phyloP scores from a whole-genome alignment of 1,140 invertebrate species.

The Saccostrea cuccullata region DNA sequence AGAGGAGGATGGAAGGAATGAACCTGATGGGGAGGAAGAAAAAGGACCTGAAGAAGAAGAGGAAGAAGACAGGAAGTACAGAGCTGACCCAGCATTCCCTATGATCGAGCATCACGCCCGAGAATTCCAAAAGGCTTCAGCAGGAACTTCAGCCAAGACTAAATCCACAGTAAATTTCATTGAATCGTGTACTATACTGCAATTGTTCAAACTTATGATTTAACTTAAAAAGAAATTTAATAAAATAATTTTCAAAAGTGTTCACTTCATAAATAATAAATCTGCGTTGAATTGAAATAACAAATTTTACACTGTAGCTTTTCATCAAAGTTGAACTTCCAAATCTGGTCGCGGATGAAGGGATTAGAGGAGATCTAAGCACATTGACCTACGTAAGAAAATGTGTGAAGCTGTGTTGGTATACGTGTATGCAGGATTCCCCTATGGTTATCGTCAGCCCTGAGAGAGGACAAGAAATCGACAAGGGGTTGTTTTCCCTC shows the following conservation, averaged over 20 bases:
- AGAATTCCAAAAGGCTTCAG: neutral
- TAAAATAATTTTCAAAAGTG: neutral
- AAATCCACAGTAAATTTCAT: neutral
- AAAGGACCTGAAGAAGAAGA: neutral
- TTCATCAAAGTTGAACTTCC: constrained; percentile 11
- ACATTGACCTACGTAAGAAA: neutral
- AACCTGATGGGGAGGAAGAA: neutral
- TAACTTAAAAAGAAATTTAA: neutral
- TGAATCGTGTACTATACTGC: neutral
- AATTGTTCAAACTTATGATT: too few relatives aligned
- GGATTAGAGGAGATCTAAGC: neutral
- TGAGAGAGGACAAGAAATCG: neutral
- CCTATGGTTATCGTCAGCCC: constrained; percentile 1
- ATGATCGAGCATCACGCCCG: constrained; percentile 5
- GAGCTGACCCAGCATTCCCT: neutral
- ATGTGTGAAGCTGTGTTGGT: constrained; percentile 42
- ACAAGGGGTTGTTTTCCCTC: constrained; percentile 11
- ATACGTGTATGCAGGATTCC: constrained; percentile 43
- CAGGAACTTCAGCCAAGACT: neutral
- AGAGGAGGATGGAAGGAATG: neutral
- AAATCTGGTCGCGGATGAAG: neutral
- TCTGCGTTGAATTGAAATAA: neutral
- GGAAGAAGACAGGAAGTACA: neutral
- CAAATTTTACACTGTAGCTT: neutral
- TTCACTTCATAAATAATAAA: too few relatives aligned